Evolutionary conservation across 2,797 vertebrate species (phyloP), one percentile per base, ranked within the genome.

Genomic region (Acestrorhynchus altus): DNA sequence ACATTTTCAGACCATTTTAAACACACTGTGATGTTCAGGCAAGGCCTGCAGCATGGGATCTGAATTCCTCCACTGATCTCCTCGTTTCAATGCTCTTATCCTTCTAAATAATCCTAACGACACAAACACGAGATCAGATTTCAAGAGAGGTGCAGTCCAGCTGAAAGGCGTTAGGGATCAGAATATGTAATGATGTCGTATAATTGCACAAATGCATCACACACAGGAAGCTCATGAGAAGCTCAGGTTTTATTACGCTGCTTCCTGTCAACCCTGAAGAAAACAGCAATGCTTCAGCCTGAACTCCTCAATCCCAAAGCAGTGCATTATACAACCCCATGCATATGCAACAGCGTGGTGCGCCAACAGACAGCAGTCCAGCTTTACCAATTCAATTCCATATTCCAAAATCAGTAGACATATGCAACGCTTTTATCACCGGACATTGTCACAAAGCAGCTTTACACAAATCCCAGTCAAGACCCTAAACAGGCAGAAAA

Each of bases 241-340:
- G 20, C 18, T 60, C 26, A 8, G 15, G 16, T 64, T 64, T 12
- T 8, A 39, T 31, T 4, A 7, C 18, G 15, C 3, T 26, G 10
- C 42, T 47, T 28, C 24, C 8, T 46, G 24, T 26, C 4, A 46
- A 24, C 13, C 20, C 64, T 22, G 2, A 46, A 16, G 24, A n/a
- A 26, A 46, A 46, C 11, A 46, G 16, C 4, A 13, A 66, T 24
- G 66, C 59, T 59, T 75, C 73, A 66, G 44, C 31, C 31, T 28
- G 44, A n/a, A 15, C 15, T 26, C 24, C 44, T 66, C 59, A n/a
- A 26, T 11, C 61, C 35, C 31, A 70, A 75, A 76, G 44, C 18
- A 57, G 66, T 46, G 24, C 74, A 56, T 70, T 46, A 76, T 44
- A 74, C 54, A 65, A 51, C 56, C 64, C 77, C 40, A 74, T 56